Evolutionary conservation across 2,113 vertebrate genomes (phyloP), one percentile per base, ranked within the genome.

Genomic region (Pachypanchax playfairii): DNA sequence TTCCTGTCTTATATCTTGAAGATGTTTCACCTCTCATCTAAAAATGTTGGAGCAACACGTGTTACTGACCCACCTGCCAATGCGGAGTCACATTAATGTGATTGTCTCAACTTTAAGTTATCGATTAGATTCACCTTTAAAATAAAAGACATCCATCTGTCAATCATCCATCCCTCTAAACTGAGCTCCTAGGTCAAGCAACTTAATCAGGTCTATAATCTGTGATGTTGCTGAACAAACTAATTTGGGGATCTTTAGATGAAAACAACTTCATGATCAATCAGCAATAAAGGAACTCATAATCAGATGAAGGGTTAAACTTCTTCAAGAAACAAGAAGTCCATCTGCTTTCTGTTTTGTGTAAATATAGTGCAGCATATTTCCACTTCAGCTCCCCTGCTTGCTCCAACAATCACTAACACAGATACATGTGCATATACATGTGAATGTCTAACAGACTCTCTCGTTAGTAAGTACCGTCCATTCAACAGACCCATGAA

Each of bases 381-480:
- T 72, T 82, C 79, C 83, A 72, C 73, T 75, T 81, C 80, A 84
- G 72, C 81, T 85, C 76, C 66, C 80, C 38, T 55, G 73, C 76
- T 72, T 72, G 68, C 81, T 83, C 80, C 68, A 80, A 84, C 75
- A 84, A 83, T 87, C 85, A 85, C 77, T 66, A 77, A 87, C 84
- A 90, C 75, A 69, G 60, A 81, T 71, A 83, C 39, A 42, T 70
- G 44, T 57, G 63, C 63, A 78, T 78, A 58, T 60, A 87, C 70
- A 82, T 79, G 73, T 79, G 51, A 67, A 81, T 79, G 68, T 1
- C 44, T 24, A 49, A 60, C 36, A 41, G 63, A 73, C 75, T 77
- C 68, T 51, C 62, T 42, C 17, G n/a, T 22, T 61, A 25, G 42
- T 35, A 49, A 56, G 54, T 25, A 31, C 22, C 44, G 47, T 20